Percentiles rank a stretch among this genome's conserved stretches.
Evolutionary conservation across 2,797 vertebrate species (phyloP).

Genomic region (Lophotriccus pileatus): DNA sequence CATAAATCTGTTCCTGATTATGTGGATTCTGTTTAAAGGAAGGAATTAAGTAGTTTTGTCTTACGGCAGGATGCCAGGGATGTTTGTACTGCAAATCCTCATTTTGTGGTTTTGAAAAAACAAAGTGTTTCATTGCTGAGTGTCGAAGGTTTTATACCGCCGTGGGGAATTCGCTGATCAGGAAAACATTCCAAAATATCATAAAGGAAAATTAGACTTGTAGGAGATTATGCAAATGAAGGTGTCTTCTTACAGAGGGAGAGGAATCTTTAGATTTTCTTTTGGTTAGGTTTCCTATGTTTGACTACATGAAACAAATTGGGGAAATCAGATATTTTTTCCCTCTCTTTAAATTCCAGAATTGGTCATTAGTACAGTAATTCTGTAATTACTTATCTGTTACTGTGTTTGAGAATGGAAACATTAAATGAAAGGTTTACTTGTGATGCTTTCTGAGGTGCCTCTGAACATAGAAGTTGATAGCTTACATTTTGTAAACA

Average conservation of each 20-base stretch:
- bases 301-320: not conserved
- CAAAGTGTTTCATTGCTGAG: not conserved
- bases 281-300: not conserved
- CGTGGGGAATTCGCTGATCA: not conserved
- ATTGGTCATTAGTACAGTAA: not conserved
- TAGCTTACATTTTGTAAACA: not conserved
- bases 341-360: not conserved
- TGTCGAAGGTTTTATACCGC: not conserved
- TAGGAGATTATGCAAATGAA: constrained; percentile 24
- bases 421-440: not conserved
- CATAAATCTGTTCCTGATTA: constrained; percentile 30
- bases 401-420: not conserved
- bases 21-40: not conserved
- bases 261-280: not conserved
- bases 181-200: constrained; percentile 30
- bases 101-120: not conserved
- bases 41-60: not conserved
- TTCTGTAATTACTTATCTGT: not conserved
- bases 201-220: constrained; percentile 5
- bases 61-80: not conserved
- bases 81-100: not conserved
- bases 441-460: not conserved
- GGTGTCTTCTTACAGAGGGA: not conserved
- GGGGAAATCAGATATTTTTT: not conserved
- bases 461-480: not conserved